Percentiles rank a stretch among this genome's conserved stretches.
Conservation (phyloP, 2,113 vertebrate genomes). For the Entelurus aequoreus region DNA sequence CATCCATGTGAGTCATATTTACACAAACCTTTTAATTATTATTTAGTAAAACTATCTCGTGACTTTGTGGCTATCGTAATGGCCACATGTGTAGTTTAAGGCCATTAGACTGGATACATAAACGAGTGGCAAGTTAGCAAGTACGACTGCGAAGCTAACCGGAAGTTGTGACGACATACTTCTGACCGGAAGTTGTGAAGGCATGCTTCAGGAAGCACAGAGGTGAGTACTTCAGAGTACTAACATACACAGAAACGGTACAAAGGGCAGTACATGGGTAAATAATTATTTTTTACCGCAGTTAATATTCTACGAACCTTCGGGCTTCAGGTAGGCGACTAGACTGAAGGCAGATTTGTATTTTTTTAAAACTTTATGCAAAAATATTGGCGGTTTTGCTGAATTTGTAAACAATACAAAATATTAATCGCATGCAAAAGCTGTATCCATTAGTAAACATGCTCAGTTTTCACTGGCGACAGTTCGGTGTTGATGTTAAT, state of each 20-base stretch:
- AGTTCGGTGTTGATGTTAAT: no score
- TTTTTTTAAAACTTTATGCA: background rate
- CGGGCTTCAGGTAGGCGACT: constrained; percentile 34
- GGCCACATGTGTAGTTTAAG: background rate
- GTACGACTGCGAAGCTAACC: constrained; percentile 32
- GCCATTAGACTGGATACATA: background rate
- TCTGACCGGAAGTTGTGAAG: constrained; percentile 44
- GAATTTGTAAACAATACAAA: no score
- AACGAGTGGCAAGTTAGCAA: background rate
- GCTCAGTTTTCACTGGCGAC: background rate
- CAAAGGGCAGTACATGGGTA: constrained; percentile 32
- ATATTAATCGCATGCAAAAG: no score
- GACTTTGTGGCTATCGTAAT: no score
- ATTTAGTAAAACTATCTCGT: background rate
- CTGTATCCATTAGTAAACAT: no score
- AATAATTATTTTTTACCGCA: background rate
- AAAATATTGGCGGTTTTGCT: no score
- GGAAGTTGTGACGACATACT: constrained; percentile 34
- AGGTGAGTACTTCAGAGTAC: constrained; percentile 27
- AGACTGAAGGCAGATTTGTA: background rate
- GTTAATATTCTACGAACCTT: background rate
- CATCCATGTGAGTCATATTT: no score
- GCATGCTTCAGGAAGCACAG: background rate
- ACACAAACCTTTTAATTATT: background rate
- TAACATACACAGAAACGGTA: background rate